phyloP scores from a whole-genome alignment of 2,797 vertebrate genomes.

The Toxotes lorentzi region DNA sequence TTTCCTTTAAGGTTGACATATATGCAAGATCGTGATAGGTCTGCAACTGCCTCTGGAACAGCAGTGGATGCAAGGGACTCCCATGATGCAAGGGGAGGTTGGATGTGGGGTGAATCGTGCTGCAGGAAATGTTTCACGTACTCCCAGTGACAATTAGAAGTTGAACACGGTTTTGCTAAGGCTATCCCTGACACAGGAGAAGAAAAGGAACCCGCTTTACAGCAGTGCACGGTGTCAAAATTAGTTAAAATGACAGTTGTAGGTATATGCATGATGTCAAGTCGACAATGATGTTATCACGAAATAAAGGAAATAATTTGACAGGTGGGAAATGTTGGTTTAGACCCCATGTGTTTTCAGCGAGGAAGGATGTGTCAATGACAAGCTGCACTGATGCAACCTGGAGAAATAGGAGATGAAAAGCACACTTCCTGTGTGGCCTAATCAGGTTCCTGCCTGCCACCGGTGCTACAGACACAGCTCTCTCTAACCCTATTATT shows the following conservation, averaged over 20 bases:
- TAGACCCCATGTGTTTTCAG: conserved; percentile 71
- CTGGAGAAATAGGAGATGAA: conserved; percentile 79
- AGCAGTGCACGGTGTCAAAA: conserved; percentile 43
- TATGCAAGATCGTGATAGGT: conserved; percentile 11
- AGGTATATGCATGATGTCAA: conserved; percentile 55
- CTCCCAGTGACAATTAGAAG: conserved; percentile 68
- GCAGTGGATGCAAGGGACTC: conserved; percentile 24
- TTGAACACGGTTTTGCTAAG: conserved; percentile 42
- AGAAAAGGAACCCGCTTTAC: conserved; percentile 35
- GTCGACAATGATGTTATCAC: conserved; percentile 58
- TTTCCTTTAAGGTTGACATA: conserved; percentile 20
- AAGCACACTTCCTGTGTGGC: conserved; percentile 76
- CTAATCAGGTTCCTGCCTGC: conserved; percentile 72
- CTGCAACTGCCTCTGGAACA: conserved; percentile 15
- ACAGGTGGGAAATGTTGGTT: conserved; percentile 78
- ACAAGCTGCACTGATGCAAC: conserved; percentile 80
- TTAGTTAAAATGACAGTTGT: conserved; percentile 61
- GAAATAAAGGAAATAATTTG: conserved; percentile 74
- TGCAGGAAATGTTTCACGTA: conserved; percentile 42
- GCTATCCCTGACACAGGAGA: conserved; percentile 45
- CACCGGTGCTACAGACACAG: conserved; percentile 39
- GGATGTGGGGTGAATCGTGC: conserved; percentile 39
- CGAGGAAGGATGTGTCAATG: conserved; percentile 73
- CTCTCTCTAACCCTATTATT: conserved; percentile 58
- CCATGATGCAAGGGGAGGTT: conserved; percentile 46